These are phyloP conservation scores for Isichthys henryi DNA, from an alignment of 2,113 vertebrate genomes.

Conservation along the genomic window DNA sequence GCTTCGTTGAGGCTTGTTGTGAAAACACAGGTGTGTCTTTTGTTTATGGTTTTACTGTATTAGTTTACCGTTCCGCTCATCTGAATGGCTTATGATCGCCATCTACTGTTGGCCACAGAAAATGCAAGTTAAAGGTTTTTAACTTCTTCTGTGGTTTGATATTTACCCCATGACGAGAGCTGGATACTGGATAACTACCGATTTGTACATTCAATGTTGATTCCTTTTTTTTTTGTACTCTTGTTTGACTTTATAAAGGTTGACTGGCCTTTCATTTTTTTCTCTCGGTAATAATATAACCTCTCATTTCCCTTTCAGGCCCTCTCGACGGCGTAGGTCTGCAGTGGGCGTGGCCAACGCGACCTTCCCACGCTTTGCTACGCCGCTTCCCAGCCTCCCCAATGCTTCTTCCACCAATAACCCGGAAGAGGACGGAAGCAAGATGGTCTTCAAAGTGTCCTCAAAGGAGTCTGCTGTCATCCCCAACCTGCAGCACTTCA, in stretches of 20 bases:
- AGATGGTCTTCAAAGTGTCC: conserved; percentile 66
- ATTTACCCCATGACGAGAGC: neutral
- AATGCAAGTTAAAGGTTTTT: conserved; percentile 26
- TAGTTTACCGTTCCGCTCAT: neutral
- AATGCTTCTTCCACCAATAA: conserved; percentile 50
- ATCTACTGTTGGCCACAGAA: conserved; percentile 30
- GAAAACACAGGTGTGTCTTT: neutral
- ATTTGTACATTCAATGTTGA: neutral
- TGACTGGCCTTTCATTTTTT: neutral
- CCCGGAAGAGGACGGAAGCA: conserved; percentile 45
- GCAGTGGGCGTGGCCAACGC: conserved; percentile 62
- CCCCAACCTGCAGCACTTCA: conserved; percentile 86
- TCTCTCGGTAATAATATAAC: neutral
- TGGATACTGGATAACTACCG: neutral
- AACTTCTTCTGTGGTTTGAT: neutral
- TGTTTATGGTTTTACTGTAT: neutral
- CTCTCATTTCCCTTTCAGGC: conserved; percentile 46
- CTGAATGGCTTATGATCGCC: conserved; percentile 27
- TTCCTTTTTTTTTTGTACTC: neutral
- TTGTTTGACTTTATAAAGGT: neutral
- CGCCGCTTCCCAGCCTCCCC: conserved; percentile 43
- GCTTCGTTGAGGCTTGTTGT: neutral
- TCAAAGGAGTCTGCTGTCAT: conserved; percentile 81
- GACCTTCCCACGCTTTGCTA: conserved; percentile 48
- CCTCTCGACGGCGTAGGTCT: conserved; percentile 74